Evolutionary conservation across 2,888 invertebrate genomes (phyloP).

Genomic region (Diaphora mendica): DNA sequence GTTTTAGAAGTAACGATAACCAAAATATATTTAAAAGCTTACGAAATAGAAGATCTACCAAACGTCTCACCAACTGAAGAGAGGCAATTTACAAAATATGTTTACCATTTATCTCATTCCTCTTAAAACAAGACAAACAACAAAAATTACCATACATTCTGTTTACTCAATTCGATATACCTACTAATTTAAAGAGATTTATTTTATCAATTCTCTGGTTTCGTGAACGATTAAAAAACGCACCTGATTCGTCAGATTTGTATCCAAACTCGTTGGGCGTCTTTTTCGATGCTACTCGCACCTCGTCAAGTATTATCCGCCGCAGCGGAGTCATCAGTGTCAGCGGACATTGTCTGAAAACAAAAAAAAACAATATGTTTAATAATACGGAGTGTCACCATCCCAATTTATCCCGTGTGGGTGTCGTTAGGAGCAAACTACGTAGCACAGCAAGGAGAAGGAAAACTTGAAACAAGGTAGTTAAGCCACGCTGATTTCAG

Average conservation of each 20-base stretch:
- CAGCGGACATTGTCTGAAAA: slow-evolving; percentile 90
- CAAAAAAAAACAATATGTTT: slow-evolving; percentile 30
- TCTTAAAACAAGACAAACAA: slow-evolving; percentile 1
- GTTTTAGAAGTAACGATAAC: too few species aligned
- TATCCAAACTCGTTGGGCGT: slow-evolving; percentile 89
- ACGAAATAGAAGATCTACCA: neutral
- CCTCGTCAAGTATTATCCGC: slow-evolving; percentile 89
- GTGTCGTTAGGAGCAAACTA: too few species aligned
- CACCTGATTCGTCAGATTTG: slow-evolving; percentile 88
- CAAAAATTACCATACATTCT: neutral
- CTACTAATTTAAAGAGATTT: neutral
- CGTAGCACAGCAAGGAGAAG: too few species aligned
- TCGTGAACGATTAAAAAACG: slow-evolving; percentile 27
- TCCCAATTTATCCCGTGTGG: too few species aligned
- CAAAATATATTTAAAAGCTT: neutral
- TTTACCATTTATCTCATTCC: neutral
- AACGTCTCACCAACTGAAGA: neutral
- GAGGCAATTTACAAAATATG: neutral
- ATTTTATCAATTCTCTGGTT: neutral
- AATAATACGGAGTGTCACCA: too few species aligned
- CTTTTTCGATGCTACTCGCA: slow-evolving; percentile 88
- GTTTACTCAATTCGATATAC: neutral
- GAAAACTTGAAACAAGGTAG: too few species aligned
- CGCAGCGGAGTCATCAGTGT: slow-evolving; percentile 89
- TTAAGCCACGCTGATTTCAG: too few species aligned